Evolutionary conservation across 1,140 invertebrate species (phyloP).

Genomic region (Anagrus nilaparvatae): DNA sequence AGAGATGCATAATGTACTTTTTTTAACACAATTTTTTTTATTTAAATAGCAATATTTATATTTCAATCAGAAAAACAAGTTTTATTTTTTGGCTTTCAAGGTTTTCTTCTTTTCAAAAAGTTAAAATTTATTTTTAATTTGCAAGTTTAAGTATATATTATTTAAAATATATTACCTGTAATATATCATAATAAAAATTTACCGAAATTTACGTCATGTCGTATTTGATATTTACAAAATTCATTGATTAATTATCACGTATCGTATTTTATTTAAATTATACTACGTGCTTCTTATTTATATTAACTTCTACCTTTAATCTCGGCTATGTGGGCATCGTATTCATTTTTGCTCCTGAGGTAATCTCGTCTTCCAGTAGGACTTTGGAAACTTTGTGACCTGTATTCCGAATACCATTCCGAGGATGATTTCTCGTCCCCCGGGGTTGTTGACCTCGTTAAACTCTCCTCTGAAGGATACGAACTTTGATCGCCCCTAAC

Average conservation of each 20-base stretch:
- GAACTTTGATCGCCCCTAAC: slow-evolving; percentile 16
- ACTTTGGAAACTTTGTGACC: slow-evolving; percentile 45
- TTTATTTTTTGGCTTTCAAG: no score
- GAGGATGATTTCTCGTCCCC: slow-evolving; percentile 29
- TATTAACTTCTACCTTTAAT: slow-evolving; percentile 59
- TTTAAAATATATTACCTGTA: no score
- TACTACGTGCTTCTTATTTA: no score
- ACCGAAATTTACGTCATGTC: background rate
- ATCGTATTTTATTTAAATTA: no score
- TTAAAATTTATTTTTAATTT: no score
- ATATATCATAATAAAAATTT: background rate
- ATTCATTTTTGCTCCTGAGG: slow-evolving; percentile 63
- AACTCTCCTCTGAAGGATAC: slow-evolving; percentile 47
- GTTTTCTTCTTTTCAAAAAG: no score
- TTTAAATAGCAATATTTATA: no score
- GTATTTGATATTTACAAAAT: background rate
- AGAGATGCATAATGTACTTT: no score
- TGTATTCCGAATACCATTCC: slow-evolving; percentile 52
- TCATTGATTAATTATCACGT: background rate
- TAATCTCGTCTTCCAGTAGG: slow-evolving; percentile 52
- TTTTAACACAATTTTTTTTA: no score
- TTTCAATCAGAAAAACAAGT: no score
- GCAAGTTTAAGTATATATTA: no score
- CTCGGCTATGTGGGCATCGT: slow-evolving; percentile 76
- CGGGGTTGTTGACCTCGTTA: slow-evolving; percentile 24